phyloP scores from a whole-genome alignment of 2,797 vertebrate species.

The Alfaro cultratus region DNA sequence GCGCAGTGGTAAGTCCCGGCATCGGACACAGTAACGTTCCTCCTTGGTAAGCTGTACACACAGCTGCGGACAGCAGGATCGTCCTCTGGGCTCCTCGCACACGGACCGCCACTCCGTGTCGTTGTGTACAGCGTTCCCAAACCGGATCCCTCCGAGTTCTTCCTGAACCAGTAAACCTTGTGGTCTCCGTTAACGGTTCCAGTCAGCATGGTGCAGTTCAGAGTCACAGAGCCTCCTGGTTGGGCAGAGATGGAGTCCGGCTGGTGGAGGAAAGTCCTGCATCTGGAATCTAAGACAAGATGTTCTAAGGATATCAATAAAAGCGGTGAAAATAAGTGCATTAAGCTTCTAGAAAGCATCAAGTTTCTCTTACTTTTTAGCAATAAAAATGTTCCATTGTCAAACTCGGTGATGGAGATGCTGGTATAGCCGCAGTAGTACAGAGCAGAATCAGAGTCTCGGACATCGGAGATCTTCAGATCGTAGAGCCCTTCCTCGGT shows the following conservation, averaged over 20 bases:
- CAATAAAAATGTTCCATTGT: slow-evolving; percentile 22
- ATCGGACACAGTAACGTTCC: slow-evolving; percentile 28
- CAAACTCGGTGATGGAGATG: neutral
- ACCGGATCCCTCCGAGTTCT: slow-evolving; percentile 16
- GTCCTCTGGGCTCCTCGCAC: slow-evolving; percentile 11
- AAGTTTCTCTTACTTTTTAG: slow-evolving; percentile 38
- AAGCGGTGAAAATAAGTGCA: neutral
- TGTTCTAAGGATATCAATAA: neutral
- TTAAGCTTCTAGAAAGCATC: neutral
- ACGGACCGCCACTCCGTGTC: slow-evolving; percentile 20
- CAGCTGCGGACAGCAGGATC: slow-evolving; percentile 34
- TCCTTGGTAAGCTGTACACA: slow-evolving; percentile 48
- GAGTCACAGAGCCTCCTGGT: slow-evolving; percentile 50
- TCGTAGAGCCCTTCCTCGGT: slow-evolving; percentile 10
- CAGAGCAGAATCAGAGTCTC: slow-evolving; percentile 38
- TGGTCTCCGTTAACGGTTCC: slow-evolving; percentile 32
- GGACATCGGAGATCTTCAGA: slow-evolving; percentile 46
- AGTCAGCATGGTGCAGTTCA: slow-evolving; percentile 54
- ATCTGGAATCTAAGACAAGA: slow-evolving; percentile 25
- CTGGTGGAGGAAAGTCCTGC: slow-evolving; percentile 40
- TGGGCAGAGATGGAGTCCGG: slow-evolving; percentile 10
- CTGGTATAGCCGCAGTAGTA: slow-evolving; percentile 48
- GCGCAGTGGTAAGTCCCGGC: slow-evolving; percentile 60
- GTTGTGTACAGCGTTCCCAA: slow-evolving; percentile 44
- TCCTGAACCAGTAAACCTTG: slow-evolving; percentile 63